phyloP scores from a whole-genome alignment of 2,113 vertebrate genomes.

The Telmatochromis brachygnathus region DNA sequence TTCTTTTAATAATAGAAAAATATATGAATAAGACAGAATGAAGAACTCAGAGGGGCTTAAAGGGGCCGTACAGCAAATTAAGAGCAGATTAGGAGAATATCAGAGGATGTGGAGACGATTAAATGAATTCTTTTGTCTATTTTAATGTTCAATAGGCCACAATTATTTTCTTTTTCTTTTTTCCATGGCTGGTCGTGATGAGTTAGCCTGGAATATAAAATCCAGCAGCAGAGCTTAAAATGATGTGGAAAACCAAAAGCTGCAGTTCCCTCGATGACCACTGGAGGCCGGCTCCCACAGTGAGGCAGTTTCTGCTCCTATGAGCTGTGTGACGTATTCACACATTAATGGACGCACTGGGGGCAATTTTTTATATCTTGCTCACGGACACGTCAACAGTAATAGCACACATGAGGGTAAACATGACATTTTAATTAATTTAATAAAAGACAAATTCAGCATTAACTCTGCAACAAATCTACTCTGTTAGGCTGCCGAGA shows the following conservation, averaged over 20 bases:
- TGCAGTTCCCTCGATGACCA: neutral
- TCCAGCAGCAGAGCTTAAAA: neutral
- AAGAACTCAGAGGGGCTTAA: neutral
- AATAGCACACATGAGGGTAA: neutral
- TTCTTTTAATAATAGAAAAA: neutral
- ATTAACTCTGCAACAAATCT: neutral
- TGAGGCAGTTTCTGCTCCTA: neutral
- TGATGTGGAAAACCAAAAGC: neutral
- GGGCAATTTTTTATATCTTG: neutral
- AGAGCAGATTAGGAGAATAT: neutral
- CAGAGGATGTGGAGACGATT: neutral
- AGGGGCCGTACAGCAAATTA: neutral
- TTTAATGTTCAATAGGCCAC: neutral
- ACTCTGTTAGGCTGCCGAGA: neutral
- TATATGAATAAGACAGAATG: neutral
- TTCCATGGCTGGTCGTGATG: neutral
- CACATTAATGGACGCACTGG: neutral
- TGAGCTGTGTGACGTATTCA: neutral
- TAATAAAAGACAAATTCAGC: neutral
- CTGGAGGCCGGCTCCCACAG: neutral
- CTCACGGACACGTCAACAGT: neutral
- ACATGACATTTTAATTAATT: neutral
- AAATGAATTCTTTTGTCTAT: neutral
- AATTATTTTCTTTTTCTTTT: neutral
- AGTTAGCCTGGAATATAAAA: neutral